These are phyloP conservation scores for Spea bombifrons DNA, from an alignment of 2,113 vertebrate species.

Conservation along the genomic window DNA sequence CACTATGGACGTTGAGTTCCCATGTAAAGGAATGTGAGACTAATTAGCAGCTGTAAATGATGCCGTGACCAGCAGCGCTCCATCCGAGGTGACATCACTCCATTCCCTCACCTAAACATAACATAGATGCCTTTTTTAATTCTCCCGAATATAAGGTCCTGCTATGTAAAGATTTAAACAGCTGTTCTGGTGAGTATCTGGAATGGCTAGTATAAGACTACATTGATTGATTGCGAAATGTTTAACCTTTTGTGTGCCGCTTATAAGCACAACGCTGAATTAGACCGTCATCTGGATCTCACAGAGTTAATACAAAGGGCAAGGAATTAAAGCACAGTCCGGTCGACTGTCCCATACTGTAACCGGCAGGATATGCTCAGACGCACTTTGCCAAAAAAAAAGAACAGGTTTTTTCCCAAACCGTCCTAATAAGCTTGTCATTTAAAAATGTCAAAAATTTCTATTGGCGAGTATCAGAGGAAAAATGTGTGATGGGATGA, in stretches of 20 bases:
- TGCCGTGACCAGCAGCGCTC: background rate
- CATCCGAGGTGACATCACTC: constrained; percentile 17
- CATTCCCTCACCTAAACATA: constrained; percentile 1
- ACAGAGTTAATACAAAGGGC: background rate
- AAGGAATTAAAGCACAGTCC: background rate
- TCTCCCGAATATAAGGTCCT: background rate
- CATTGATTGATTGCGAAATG: background rate
- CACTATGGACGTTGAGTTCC: constrained; percentile 10
- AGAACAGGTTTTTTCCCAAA: background rate
- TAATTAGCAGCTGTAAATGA: constrained; percentile 43
- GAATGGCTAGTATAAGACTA: background rate
- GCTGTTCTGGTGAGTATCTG: background rate
- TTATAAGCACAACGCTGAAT: too few relatives aligned
- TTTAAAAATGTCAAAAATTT: constrained; percentile 27
- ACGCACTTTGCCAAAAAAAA: background rate
- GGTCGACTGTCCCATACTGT: background rate
- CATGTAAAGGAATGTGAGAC: constrained; percentile 37
- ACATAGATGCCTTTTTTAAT: background rate
- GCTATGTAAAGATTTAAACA: background rate
- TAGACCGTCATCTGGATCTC: background rate
- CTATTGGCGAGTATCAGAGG: background rate
- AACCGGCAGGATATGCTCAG: background rate
- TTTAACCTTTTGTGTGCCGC: too few relatives aligned
- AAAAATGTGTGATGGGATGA: background rate
- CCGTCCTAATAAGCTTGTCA: constrained; percentile 1